Evolutionary conservation across 2,888 invertebrate genomes (phyloP), one percentile per base, ranked within the genome.

Genomic region (Julus scanicus): DNA sequence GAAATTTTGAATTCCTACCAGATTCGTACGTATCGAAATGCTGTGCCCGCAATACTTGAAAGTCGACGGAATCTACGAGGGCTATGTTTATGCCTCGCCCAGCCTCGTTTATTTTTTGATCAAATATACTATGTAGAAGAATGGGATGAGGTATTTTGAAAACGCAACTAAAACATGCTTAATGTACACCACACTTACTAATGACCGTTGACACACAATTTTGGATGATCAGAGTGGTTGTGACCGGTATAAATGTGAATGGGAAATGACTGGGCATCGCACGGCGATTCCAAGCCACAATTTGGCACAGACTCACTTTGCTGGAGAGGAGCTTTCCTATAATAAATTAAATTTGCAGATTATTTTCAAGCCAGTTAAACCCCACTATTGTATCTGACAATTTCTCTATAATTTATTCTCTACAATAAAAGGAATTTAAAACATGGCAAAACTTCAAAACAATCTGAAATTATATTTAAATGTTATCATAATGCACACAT

Each of bases 31-130:
- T 93, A 90, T 94, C 94, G 91, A 94, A 94, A 89, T 93, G 93
- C 49, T 92, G 92, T 0, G 93, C 92, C 57, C 92, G 91, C 5
- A 92, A 91, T 1, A 93, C 92, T 89, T 92, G 91, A 48, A 92
- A 92, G 20, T 92, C 92, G 37, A 91, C 91, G 8, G 92, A 91
- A 89, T 94, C 93, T 57, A 94, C 91, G 1, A 94, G 91, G 0
- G 93, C 93, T 49, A 94, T 91, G 90, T 94, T 94, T 87, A 94
- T 91, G 0, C 94, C 94, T 87, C 94, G 91, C 4, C 94, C 94
- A 20, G 93, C 94, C 88, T 92, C 92, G 90, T 93, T 93, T 48
- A 93, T 89, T 84, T 91, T 91, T 84, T 91, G 91, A 37, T 91
- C 91, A 89, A 93, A 91, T 17, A 93, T 90, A 90, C 93, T 92